Base-by-base conservation (phyloP, 2,113 vertebrate genomes). In the Vulpes ferrilata region DNA sequence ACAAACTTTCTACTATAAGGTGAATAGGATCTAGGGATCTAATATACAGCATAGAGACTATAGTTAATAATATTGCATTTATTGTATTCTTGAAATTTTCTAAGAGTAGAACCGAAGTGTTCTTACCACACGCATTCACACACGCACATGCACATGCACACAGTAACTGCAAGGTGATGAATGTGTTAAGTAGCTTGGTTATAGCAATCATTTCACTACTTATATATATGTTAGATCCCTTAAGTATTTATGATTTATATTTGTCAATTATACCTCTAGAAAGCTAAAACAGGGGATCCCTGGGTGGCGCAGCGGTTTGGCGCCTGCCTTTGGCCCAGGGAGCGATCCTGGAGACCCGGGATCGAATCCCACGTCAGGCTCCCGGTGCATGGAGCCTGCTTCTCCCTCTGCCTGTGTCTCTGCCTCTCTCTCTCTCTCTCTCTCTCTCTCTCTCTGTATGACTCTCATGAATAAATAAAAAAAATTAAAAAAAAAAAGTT, bases 191-290 rank as follows among this genome's bases (percentile, higher is more conserved):
- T 94, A 82, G 55, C 9, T 82, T 73, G 48, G 30, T 32, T 73
- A 84, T 35, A 71, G 64, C 1, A 73, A 81, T 94, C 4, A 32
- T 88, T 81, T 82, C 55, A 94, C 55, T 48, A 11, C 59, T 27
- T 74, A 25, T 62, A 38, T 64, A 22, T 43, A 43, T 17, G 3
- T 5, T 71, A 5, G 69, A 22, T 81, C 25, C 43, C 43, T 81
- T 82, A 51, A 94, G 32, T 94, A 59, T 69, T 93, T 79, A n/a
- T 20, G 65, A 27, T 88, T 88, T 64, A 64, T 30, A 74, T 89
- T 73, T 94, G 2, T 23, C 55, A 82, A 43, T 60, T 82, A 62
- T 82, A 74, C 38, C 23, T 82, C n/a, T 82, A 74, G 35, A 81
- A 82, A 94, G 12, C 12, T 88, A 67, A 73, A 43, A 88, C 16